Evolutionary conservation across 2,888 invertebrate species (phyloP).

Genomic region (Tridacna crocea): DNA sequence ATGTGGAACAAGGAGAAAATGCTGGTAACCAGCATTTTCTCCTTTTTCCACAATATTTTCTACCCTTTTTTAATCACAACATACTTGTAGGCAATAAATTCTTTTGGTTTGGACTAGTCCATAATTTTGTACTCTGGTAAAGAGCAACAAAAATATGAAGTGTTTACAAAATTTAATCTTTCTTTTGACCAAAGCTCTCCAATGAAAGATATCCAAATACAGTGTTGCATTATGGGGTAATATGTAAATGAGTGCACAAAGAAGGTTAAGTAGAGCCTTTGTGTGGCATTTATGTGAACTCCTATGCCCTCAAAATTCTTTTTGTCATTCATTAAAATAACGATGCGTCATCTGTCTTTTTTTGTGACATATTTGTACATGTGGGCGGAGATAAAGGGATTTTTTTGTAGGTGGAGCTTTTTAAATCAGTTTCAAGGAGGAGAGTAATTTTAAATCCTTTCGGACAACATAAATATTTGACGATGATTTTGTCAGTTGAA

Average conservation of each 20-base stretch:
- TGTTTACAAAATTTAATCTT: too few relatives aligned
- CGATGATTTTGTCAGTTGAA: background rate
- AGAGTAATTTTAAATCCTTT: slow-evolving; percentile 5
- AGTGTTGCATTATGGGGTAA: too few relatives aligned
- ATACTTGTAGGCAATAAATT: too few relatives aligned
- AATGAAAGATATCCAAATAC: too few relatives aligned
- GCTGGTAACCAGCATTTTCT: background rate
- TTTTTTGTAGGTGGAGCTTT: slow-evolving; percentile 7
- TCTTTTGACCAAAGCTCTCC: too few relatives aligned
- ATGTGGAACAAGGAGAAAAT: background rate
- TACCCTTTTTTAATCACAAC: background rate
- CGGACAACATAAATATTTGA: slow-evolving; percentile 21
- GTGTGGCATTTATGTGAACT: too few relatives aligned
- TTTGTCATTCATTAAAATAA: background rate
- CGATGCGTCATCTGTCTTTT: slow-evolving; percentile 13
- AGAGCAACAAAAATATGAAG: too few relatives aligned
- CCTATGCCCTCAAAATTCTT: too few relatives aligned
- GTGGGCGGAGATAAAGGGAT: slow-evolving; percentile 13
- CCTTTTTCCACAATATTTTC: background rate
- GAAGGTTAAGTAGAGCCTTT: too few relatives aligned
- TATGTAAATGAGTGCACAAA: too few relatives aligned
- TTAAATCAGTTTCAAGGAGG: slow-evolving; percentile 14
- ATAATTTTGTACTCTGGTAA: too few relatives aligned
- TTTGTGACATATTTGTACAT: slow-evolving; percentile 4
- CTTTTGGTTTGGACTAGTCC: too few relatives aligned